Conservation (phyloP, 2,888 invertebrate genomes). For the Chrysina gloriosa region DNA sequence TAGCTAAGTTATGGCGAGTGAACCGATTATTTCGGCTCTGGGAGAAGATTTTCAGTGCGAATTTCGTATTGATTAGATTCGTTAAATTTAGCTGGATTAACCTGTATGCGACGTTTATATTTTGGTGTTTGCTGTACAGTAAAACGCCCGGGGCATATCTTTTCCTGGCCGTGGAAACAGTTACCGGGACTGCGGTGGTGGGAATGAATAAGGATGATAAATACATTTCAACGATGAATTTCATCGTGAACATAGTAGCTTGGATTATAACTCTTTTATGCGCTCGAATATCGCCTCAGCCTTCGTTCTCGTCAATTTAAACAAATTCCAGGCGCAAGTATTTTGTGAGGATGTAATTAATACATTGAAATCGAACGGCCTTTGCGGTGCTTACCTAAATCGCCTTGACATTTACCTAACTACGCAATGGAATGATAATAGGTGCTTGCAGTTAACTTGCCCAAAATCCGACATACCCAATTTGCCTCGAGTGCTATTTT, state of each 20-base stretch:
- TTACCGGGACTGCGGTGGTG: slow-evolving; percentile 9
- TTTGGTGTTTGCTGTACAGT: slow-evolving; percentile 23
- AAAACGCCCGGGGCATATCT: not conserved
- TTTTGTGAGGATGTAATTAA: slow-evolving; percentile 22
- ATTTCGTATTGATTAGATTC: slow-evolving; percentile 34
- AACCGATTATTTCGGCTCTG: slow-evolving; percentile 21
- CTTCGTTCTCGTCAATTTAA: slow-evolving; percentile 11
- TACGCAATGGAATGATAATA: slow-evolving; percentile 45
- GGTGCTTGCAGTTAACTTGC: slow-evolving; percentile 19
- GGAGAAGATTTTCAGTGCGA: slow-evolving; percentile 35
- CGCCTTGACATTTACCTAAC: slow-evolving; percentile 38
- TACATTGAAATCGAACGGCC: slow-evolving; percentile 8
- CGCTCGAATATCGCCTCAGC: slow-evolving; percentile 31
- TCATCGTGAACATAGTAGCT: not conserved
- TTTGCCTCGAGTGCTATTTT: slow-evolving; percentile 31
- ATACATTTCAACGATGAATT: not conserved
- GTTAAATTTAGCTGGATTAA: slow-evolving; percentile 29
- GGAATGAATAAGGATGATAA: too few species aligned
- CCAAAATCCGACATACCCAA: not conserved
- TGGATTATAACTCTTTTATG: slow-evolving; percentile 34
- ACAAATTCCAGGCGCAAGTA: slow-evolving; percentile 16
- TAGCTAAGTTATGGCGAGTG: slow-evolving; percentile 36
- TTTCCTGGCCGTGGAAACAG: slow-evolving; percentile 22
- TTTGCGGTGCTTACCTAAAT: not conserved
- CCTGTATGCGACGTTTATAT: slow-evolving; percentile 23